Evolutionary conservation across 2,888 invertebrate genomes (phyloP), one percentile per base, ranked within the genome.

Genomic region (Seira ritae): DNA sequence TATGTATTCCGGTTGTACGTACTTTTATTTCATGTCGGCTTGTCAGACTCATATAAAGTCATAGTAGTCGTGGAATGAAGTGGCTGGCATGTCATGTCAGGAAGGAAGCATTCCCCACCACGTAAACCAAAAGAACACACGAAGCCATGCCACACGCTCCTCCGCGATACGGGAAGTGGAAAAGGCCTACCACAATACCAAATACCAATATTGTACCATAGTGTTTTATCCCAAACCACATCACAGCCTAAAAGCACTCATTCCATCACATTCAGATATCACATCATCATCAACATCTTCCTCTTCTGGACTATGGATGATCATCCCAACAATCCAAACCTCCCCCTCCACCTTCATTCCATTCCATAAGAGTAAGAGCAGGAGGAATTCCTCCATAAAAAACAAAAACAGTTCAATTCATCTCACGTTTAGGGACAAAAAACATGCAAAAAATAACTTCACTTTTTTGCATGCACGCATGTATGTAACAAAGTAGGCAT

Each of bases 401-500:
- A 55, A 55, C 55, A 8, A 42, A 42, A 42, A 55, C 55, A 55
- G 55, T 55, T 55, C 6, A 55, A 55, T 55, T 55, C 55, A 12
- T 17, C 55, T 55, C 55, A 55, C 55, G 55, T 55, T 55, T 12
- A 55, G 55, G 12, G 42, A 42, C n/a, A 55, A 55, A 55, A 55
- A n/a, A 55, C 17, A 55, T 55, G 55, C 55, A 55, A 17, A 55
- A 55, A 55, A 55, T n/a, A 55, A 55, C n/a, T 55, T 55, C 8
- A 31, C 8, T 31, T 31, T 31, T 31, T 31, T 31, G 31, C 31
- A 31, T 55, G 55, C 55, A 55, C 17, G 55, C 55, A 55, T 55
- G 55, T 31, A 31, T 4, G 31, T 31, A 31, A n/a, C n/a, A n/a
- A n/a, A 31, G 31, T 31, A 31, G 2, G 31, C 31, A 31, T 31